Conservation (phyloP, 37 sponge, comb jelly and placozoan genomes). For the Geodia barretti region DNA sequence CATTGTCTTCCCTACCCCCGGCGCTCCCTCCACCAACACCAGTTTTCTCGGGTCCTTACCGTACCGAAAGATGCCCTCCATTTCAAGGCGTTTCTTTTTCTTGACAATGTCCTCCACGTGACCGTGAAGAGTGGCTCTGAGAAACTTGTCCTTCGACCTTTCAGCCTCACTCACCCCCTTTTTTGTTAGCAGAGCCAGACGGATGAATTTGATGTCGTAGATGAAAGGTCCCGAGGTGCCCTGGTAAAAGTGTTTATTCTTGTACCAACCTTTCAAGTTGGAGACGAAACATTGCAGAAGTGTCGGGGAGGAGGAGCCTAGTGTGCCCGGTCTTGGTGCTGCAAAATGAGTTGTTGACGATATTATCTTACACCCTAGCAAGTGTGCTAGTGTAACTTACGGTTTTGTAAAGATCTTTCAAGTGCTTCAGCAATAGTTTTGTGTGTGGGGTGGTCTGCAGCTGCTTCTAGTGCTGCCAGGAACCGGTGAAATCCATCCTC, state of each 20-base stretch:
- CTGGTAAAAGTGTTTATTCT: background rate
- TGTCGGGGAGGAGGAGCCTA: no score
- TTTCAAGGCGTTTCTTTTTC: conserved; percentile 11
- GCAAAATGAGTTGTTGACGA: no score
- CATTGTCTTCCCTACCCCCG: conserved; percentile 42
- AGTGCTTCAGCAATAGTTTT: background rate
- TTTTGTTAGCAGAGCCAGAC: conserved; percentile 29
- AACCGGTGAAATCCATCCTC: background rate
- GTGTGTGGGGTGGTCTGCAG: background rate
- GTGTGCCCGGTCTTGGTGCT: no score
- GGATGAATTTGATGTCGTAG: conserved; percentile 7
- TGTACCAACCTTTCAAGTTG: conserved; percentile 2
- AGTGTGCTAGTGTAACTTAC: no score
- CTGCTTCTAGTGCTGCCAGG: conserved; percentile 3
- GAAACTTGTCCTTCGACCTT: conserved; percentile 5
- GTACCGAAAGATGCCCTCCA: conserved; percentile 8
- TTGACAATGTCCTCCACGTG: conserved; percentile 25
- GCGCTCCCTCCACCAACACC: conserved; percentile 44
- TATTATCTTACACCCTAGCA: no score
- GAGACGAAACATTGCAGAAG: no score
- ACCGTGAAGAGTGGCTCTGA: conserved; percentile 19
- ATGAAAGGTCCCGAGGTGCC: conserved; percentile 9
- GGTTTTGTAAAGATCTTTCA: background rate
- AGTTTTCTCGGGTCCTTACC: conserved; percentile 13
- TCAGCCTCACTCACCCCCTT: conserved; percentile 12